Evolutionary conservation across 2,888 invertebrate species (phyloP).

Genomic region (Brenthis daphne): DNA sequence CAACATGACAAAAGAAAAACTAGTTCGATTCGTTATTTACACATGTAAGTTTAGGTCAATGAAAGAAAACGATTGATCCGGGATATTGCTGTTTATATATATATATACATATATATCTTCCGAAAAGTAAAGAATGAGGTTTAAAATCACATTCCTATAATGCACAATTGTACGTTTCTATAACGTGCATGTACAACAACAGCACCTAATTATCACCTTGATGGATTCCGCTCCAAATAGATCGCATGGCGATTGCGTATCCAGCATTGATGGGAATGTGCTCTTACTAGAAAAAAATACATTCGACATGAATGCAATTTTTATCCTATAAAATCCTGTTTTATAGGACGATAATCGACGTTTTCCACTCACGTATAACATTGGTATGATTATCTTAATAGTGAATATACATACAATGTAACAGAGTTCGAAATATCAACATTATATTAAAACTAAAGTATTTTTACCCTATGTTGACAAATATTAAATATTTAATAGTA

Average conservation of each 20-base stretch:
- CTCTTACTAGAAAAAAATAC: slow-evolving; percentile 25
- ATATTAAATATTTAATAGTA: slow-evolving; percentile 7
- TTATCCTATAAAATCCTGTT: not conserved
- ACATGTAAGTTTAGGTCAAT: too few relatives aligned
- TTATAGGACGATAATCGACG: not conserved
- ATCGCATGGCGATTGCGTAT: slow-evolving; percentile 44
- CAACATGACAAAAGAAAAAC: too few relatives aligned
- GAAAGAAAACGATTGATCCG: too few relatives aligned
- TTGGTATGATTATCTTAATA: slow-evolving; percentile 9
- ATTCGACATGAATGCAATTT: slow-evolving; percentile 27
- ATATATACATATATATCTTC: too few relatives aligned
- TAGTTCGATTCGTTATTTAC: too few relatives aligned
- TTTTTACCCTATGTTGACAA: not conserved
- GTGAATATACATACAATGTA: not conserved
- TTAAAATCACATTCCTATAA: not conserved
- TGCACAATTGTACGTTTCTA: not conserved
- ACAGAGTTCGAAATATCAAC: not conserved
- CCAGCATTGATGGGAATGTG: slow-evolving; percentile 33
- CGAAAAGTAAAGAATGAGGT: not conserved
- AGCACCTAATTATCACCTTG: slow-evolving; percentile 47
- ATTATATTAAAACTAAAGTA: not conserved
- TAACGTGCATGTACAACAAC: slow-evolving; percentile 20
- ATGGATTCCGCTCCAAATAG: slow-evolving; percentile 49
- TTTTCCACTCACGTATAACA: slow-evolving; percentile 15
- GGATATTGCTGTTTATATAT: too few relatives aligned